A percentile compares a stretch with the other conserved stretches of the same genome.
Evolutionary conservation across 2,113 vertebrate genomes (phyloP).

Genomic region (Pomatorhinus ruficollis): DNA sequence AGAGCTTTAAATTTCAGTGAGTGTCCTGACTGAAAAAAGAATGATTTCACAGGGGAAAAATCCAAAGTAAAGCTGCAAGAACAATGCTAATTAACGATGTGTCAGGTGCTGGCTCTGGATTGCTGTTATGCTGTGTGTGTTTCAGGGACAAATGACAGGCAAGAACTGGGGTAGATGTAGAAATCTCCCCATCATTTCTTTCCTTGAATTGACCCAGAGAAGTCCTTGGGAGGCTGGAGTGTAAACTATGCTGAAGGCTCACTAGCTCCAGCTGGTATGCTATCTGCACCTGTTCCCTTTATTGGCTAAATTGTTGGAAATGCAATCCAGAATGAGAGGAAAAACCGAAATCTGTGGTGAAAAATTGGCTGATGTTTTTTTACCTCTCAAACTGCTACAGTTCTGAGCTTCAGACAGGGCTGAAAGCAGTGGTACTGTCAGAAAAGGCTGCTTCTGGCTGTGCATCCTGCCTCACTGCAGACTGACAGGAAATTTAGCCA

Average conservation of each 20-base stretch:
- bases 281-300: background rate
- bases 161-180: background rate
- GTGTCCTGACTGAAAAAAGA: background rate
- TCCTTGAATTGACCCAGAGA: background rate
- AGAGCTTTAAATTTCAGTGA: background rate
- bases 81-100: constrained; percentile 21
- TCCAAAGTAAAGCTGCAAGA: background rate
- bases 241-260: background rate
- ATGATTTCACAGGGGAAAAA: constrained; percentile 30
- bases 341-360: background rate
- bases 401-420: background rate
- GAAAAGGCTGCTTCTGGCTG: background rate
- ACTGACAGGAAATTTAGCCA: background rate
- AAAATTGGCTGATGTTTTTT: background rate
- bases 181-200: background rate
- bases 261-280: background rate
- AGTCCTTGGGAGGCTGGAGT: background rate
- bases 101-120: background rate
- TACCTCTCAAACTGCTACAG: background rate
- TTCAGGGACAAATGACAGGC: constrained; percentile 14
- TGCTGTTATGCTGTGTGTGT: background rate
- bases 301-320: background rate
- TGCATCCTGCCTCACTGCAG: background rate
- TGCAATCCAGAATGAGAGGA: background rate
- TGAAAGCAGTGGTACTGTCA: background rate